Evolutionary conservation across 2,888 invertebrate genomes (phyloP).

Genomic region (Luffia ferchaultella): DNA sequence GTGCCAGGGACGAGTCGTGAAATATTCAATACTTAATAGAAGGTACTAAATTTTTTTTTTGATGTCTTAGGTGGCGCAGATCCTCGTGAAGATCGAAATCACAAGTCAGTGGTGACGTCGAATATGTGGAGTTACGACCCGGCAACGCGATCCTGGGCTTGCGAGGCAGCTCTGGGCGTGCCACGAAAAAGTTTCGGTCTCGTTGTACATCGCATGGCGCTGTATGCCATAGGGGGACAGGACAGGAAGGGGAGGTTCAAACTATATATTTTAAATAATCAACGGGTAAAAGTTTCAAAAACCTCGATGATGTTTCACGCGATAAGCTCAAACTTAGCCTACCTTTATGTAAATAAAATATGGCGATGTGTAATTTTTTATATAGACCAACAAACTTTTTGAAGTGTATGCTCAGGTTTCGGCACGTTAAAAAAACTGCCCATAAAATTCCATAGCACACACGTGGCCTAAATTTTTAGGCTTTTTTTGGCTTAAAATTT

Average conservation of each 20-base stretch:
- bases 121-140: slow-evolving; percentile 78
- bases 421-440: too few relatives aligned
- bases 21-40: too few relatives aligned
- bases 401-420: too few relatives aligned
- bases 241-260: slow-evolving; percentile 64
- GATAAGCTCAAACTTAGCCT: background rate
- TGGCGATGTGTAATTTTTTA: too few relatives aligned
- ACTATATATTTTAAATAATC: slow-evolving; percentile 6
- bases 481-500: too few relatives aligned
- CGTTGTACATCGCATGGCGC: slow-evolving; percentile 69
- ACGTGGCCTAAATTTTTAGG: too few relatives aligned
- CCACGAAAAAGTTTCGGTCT: slow-evolving; percentile 75
- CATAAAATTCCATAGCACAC: too few relatives aligned
- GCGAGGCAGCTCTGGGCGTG: slow-evolving; percentile 66
- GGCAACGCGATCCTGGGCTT: slow-evolving; percentile 68
- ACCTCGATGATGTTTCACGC: background rate
- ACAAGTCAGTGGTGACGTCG: slow-evolving; percentile 64
- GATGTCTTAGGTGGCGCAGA: slow-evolving; percentile 75
- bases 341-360: too few relatives aligned
- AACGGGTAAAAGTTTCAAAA: background rate
- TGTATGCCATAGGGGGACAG: slow-evolving; percentile 78
- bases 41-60: too few relatives aligned
- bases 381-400: too few relatives aligned
- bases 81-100: slow-evolving; percentile 65
- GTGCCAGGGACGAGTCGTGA: too few relatives aligned